These are phyloP conservation scores for Galeruca laticollis DNA, from an alignment of 2,888 invertebrate genomes.

Conservation along the genomic window DNA sequence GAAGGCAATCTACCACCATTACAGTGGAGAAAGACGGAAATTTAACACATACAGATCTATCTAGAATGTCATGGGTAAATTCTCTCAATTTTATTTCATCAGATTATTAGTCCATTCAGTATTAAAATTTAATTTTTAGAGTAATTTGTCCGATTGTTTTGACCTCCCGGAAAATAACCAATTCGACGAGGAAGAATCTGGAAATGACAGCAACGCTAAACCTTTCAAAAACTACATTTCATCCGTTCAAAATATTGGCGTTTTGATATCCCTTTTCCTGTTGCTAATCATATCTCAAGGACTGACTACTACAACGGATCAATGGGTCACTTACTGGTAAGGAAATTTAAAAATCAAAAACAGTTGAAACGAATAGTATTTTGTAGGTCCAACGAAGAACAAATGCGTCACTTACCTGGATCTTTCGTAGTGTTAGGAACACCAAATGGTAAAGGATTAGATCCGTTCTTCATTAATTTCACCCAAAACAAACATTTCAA, in stretches of 20 bases:
- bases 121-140: constrained; percentile 16
- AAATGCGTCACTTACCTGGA: constrained; percentile 5
- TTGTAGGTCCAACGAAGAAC: constrained; percentile 30
- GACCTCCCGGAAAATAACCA: not conserved
- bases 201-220: constrained; percentile 39
- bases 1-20: not conserved
- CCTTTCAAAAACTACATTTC: constrained; percentile 57
- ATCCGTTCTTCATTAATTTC: not conserved
- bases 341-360: constrained; percentile 5
- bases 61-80: constrained; percentile 7
- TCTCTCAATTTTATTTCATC: too few relatives aligned
- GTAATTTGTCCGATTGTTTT: constrained; percentile 12
- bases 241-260: constrained; percentile 51
- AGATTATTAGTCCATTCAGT: too few relatives aligned
- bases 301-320: constrained; percentile 58
- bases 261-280: constrained; percentile 48
- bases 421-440: not conserved
- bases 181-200: constrained; percentile 41
- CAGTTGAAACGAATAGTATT: too few relatives aligned
- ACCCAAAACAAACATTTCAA: not conserved
- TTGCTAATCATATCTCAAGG: constrained; percentile 56
- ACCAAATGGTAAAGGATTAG: not conserved
- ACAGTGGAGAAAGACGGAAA: not conserved
- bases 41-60: not conserved
- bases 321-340: constrained; percentile 62